Evolutionary conservation across 1,140 invertebrate genomes (phyloP).

Genomic region (Aphaenogaster floridana): DNA sequence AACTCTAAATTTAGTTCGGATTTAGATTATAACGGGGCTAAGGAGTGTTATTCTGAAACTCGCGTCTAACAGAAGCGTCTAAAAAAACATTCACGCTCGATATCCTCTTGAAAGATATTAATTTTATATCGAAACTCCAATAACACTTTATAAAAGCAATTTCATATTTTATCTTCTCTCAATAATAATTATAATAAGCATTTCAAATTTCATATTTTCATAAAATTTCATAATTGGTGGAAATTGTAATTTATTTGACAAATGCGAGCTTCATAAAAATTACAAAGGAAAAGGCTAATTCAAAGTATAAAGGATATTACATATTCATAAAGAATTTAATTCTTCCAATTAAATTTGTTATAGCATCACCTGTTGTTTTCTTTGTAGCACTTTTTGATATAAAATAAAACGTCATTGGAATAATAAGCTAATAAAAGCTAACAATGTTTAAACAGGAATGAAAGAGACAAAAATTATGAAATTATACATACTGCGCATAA

Average conservation of each 20-base stretch:
- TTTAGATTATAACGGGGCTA: not conserved
- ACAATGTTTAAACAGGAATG: not conserved
- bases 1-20: constrained; percentile 6
- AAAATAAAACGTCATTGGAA: not conserved
- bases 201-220: not conserved
- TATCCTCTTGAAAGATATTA: not conserved
- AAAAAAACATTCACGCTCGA: not conserved
- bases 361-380: not conserved
- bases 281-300: not conserved
- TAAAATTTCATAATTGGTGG: not conserved
- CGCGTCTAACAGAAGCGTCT: too few species aligned
- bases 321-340: constrained; percentile 25
- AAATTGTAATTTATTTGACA: not conserved
- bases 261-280: not conserved
- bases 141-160: constrained; percentile 6
- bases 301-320: not conserved
- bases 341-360: constrained; percentile 18
- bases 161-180: not conserved
- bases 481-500: not conserved
- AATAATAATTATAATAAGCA: not conserved
- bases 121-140: constrained; percentile 5
- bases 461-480: not conserved
- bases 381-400: not conserved
- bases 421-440: not conserved
- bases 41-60: not conserved